Percentiles rank a stretch among this genome's conserved stretches.
These are phyloP conservation scores for Zaprionus tsacasi DNA, from an alignment of 1,140 invertebrate genomes.

Conservation along the genomic window DNA sequence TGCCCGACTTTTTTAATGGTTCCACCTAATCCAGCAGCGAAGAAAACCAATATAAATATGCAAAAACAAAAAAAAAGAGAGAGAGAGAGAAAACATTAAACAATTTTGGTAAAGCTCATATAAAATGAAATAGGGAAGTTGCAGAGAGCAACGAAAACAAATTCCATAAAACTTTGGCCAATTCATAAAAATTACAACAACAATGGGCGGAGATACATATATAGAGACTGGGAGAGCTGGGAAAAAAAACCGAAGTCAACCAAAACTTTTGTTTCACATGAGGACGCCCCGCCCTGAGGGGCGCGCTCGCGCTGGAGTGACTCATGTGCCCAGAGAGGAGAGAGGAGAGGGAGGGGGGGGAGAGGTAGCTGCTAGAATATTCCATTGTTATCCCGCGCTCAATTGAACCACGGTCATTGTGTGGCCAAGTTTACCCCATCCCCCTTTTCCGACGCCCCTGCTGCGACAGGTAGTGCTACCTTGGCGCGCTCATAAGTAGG, in stretches of 20 bases:
- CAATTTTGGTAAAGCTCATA: slow-evolving; percentile 24
- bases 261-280: slow-evolving; percentile 56
- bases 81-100: slow-evolving; percentile 14
- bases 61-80: slow-evolving; percentile 13
- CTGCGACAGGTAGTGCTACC: neutral
- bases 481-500: slow-evolving; percentile 30
- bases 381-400: slow-evolving; percentile 42
- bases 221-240: neutral
- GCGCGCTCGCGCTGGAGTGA: neutral
- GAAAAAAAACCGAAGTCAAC: neutral
- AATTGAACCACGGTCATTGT: slow-evolving; percentile 37
- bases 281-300: no score
- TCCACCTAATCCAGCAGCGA: slow-evolving; percentile 12
- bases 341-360: neutral
- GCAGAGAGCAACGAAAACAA: slow-evolving; percentile 37
- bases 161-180: slow-evolving; percentile 56
- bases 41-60: slow-evolving; percentile 30
- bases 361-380: neutral
- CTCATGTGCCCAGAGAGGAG: slow-evolving; percentile 9
- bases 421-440: neutral
- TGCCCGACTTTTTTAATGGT: slow-evolving; percentile 24
- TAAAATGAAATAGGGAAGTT: slow-evolving; percentile 25
- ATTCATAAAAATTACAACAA: slow-evolving; percentile 42
- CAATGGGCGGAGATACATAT: neutral
- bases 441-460: neutral